phyloP scores from a whole-genome alignment of 2,113 vertebrate genomes.

The Nymphicus hollandicus region DNA sequence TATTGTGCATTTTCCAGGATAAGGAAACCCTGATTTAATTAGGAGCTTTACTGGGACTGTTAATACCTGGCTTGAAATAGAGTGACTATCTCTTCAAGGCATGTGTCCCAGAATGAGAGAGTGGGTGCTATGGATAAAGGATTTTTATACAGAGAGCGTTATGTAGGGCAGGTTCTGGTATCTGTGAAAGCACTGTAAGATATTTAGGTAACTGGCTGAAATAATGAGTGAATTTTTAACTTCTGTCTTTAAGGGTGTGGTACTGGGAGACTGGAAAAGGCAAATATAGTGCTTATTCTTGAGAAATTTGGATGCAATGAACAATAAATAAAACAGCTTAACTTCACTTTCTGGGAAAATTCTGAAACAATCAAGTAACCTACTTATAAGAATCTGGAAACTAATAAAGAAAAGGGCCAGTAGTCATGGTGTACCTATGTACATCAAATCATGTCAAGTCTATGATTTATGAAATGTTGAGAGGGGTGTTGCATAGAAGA shows the following conservation, averaged over 20 bases:
- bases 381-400: not conserved
- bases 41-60: not conserved
- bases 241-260: not conserved
- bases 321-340: not conserved
- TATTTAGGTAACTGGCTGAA: not conserved
- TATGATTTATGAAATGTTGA: not conserved
- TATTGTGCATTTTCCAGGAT: not conserved
- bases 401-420: not conserved
- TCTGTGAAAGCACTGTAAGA: not conserved
- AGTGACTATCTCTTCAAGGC: not conserved
- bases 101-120: not conserved
- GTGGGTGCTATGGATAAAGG: not conserved
- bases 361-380: not conserved
- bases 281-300: not conserved
- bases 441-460: not conserved
- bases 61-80: not conserved
- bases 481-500: accelerated
- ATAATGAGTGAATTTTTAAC: not conserved
- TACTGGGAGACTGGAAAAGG: not conserved
- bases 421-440: not conserved
- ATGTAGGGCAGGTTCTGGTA: not conserved
- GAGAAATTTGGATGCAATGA: not conserved
- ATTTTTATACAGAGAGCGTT: not conserved
- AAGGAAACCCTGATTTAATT: not conserved
- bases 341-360: not conserved